phyloP scores from a whole-genome alignment of 2,797 vertebrate genomes.

The Octomys mimax region DNA sequence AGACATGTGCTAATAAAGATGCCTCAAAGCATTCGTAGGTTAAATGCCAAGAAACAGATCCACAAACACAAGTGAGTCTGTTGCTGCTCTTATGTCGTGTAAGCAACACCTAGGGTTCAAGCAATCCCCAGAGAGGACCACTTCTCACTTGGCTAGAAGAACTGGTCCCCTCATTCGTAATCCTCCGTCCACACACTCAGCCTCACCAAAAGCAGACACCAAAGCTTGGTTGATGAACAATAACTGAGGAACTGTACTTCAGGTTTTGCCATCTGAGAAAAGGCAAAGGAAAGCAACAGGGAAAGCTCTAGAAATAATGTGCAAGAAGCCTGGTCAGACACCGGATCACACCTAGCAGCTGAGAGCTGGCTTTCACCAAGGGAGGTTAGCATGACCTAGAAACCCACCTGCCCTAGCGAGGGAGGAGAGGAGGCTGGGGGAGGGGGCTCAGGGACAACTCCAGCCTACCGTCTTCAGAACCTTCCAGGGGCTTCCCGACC shows the following conservation, averaged over 20 bases:
- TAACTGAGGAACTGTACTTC: slow-evolving; percentile 16
- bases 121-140: neutral
- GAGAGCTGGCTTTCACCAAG: slow-evolving; percentile 22
- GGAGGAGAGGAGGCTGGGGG: neutral
- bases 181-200: neutral
- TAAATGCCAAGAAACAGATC: slow-evolving; percentile 69
- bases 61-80: slow-evolving; percentile 37
- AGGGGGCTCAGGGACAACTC: neutral
- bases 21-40: slow-evolving; percentile 52
- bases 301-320: neutral
- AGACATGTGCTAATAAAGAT: slow-evolving; percentile 72
- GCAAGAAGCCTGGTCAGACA: neutral
- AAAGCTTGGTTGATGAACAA: neutral
- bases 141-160: slow-evolving; percentile 2
- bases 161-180: neutral
- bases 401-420: neutral
- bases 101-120: slow-evolving; percentile 31
- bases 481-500: neutral
- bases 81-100: neutral
- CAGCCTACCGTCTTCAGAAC: neutral
- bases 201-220: slow-evolving; percentile 4
- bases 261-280: slow-evolving; percentile 46
- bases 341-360: neutral
- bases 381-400: neutral
- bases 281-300: neutral